phyloP scores from a whole-genome alignment of 2,797 vertebrate genomes.

The Myiotriccus ornatus region DNA sequence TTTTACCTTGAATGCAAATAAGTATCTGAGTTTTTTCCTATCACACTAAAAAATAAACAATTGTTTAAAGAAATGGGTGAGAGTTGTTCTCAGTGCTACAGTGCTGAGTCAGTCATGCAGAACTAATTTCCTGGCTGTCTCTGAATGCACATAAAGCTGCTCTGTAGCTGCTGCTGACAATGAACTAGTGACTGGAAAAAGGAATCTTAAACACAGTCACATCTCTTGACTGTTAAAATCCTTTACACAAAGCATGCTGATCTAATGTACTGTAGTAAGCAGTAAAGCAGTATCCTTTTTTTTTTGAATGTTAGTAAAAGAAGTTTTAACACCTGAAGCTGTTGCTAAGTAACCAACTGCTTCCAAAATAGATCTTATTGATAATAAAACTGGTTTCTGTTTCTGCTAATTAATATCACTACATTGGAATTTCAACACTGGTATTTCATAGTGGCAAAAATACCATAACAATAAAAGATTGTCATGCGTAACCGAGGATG shows the following conservation, averaged over 20 bases:
- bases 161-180: constrained; percentile 80
- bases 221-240: constrained; percentile 82
- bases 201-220: constrained; percentile 82
- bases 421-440: not conserved
- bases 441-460: not conserved
- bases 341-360: constrained; percentile 71
- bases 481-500: not conserved
- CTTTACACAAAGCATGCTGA: constrained; percentile 75
- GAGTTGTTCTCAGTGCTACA: constrained; percentile 63
- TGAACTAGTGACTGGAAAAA: constrained; percentile 81
- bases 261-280: constrained; percentile 61
- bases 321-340: constrained; percentile 63
- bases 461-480: not conserved
- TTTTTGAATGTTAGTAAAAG: constrained; percentile 16
- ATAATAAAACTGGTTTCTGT: constrained; percentile 25
- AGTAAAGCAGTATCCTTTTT: constrained; percentile 31
- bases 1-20: constrained; percentile 10
- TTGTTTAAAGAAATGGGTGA: constrained; percentile 74
- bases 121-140: constrained; percentile 83
- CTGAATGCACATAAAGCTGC: constrained; percentile 81
- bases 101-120: constrained; percentile 78
- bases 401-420: constrained; percentile 13
- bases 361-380: constrained; percentile 50
- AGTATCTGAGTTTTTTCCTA: not conserved
- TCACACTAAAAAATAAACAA: constrained; percentile 75